Percentiles rank a stretch among this genome's conserved stretches.
Conservation (phyloP, 2,113 vertebrate genomes). For the Austrofundulus limnaeus region DNA sequence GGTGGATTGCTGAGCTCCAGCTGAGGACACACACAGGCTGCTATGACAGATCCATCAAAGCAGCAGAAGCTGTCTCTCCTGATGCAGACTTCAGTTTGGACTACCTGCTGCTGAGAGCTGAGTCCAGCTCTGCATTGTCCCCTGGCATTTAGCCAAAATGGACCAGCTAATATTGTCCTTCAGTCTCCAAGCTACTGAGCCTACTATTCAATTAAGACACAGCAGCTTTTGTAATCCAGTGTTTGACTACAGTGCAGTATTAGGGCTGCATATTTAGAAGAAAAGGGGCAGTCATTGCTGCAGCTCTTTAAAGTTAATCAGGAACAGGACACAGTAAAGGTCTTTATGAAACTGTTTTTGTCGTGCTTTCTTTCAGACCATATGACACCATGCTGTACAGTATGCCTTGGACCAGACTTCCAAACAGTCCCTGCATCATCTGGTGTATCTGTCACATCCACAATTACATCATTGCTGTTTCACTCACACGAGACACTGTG, state of each 20-base stretch:
- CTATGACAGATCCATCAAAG: conserved; percentile 80
- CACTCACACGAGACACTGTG: conserved; percentile 74
- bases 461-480: conserved; percentile 78
- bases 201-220: conserved; percentile 74
- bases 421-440: conserved; percentile 73
- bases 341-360: conserved; percentile 52
- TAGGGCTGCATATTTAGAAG: conserved; percentile 7
- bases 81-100: conserved; percentile 70
- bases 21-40: conserved; percentile 69
- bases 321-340: conserved; percentile 17
- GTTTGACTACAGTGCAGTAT: conserved; percentile 22
- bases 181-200: conserved; percentile 67
- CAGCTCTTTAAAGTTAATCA: conserved; percentile 32
- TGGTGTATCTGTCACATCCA: conserved; percentile 75
- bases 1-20: conserved; percentile 70
- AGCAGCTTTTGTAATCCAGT: conserved; percentile 61
- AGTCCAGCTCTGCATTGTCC: conserved; percentile 60
- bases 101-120: conserved; percentile 61
- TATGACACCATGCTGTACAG: conserved; percentile 69
- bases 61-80: conserved; percentile 74
- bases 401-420: conserved; percentile 68
- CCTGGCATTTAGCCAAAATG: conserved; percentile 75
- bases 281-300: conserved; percentile 10
- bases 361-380: conserved; percentile 63
- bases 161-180: conserved; percentile 75